phyloP scores from a whole-genome alignment of 2,797 vertebrate genomes.

The Chiloscyllium punctatum region DNA sequence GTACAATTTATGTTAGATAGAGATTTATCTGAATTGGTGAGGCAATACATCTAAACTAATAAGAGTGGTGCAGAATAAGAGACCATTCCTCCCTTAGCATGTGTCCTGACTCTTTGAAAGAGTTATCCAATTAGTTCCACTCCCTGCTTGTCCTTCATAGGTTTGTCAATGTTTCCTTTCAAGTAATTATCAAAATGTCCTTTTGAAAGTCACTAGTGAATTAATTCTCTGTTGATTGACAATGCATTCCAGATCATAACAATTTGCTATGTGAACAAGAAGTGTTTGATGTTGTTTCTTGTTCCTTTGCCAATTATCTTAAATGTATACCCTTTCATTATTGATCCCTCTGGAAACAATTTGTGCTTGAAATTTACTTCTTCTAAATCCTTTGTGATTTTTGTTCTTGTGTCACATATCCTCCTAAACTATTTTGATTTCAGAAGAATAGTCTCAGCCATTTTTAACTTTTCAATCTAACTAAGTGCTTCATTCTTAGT shows the following conservation, averaged over 20 bases:
- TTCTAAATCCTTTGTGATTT: no score
- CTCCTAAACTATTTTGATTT: no score
- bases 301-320: no score
- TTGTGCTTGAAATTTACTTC: no score
- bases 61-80: background rate
- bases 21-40: background rate
- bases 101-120: background rate
- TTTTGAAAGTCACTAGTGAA: background rate
- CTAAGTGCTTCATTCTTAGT: no score
- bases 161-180: background rate
- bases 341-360: no score
- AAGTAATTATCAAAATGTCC: background rate
- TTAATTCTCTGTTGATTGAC: background rate
- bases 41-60: background rate
- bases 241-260: background rate
- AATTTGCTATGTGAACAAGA: background rate
- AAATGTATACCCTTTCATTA: no score
- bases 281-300: no score
- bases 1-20: background rate
- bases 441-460: no score
- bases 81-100: background rate
- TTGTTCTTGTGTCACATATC: no score
- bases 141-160: background rate
- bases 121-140: background rate
- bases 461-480: no score